Percentiles rank a stretch among this genome's conserved stretches.
phyloP scores from a whole-genome alignment of 2,888 invertebrate species.

The Aelia acuminata region DNA sequence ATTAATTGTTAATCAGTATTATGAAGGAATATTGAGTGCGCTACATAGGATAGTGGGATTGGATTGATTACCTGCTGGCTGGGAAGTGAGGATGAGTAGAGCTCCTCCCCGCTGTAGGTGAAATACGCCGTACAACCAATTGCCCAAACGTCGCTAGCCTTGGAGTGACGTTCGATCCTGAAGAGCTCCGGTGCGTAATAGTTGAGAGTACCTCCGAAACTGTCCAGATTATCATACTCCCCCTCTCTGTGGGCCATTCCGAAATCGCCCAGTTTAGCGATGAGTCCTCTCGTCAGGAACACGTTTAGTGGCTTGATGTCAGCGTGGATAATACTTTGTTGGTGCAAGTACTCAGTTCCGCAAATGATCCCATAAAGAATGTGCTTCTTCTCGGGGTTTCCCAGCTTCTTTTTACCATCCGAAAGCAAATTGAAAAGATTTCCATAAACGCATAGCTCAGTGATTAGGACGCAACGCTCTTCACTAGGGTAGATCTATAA shows the following conservation, averaged over 20 bases:
- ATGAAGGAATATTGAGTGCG: too few species aligned
- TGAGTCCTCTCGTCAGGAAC: background rate
- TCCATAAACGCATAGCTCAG: constrained; percentile 40
- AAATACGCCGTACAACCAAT: constrained; percentile 38
- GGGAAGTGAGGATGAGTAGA: constrained; percentile 26
- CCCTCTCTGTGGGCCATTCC: constrained; percentile 47
- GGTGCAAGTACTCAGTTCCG: constrained; percentile 9
- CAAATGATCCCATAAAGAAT: background rate
- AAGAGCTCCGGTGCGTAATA: constrained; percentile 32
- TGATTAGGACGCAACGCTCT: constrained; percentile 27
- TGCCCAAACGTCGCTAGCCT: constrained; percentile 16
- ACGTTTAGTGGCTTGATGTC: constrained; percentile 48
- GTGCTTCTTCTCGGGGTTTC: constrained; percentile 39
- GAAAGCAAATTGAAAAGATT: constrained; percentile 41
- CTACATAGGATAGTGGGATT: background rate
- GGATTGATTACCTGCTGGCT: background rate
- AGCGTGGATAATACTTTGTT: constrained; percentile 1
- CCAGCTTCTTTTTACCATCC: constrained; percentile 29
- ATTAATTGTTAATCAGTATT: too few species aligned
- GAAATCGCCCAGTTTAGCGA: constrained; percentile 38
- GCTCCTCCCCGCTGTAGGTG: constrained; percentile 44
- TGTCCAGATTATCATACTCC: constrained; percentile 39
- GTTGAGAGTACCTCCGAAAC: constrained; percentile 47
- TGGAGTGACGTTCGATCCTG: constrained; percentile 11
- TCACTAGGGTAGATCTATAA: constrained; percentile 3